Conservation (phyloP, 2,113 vertebrate genomes). For the Clarias macrocephalus region DNA sequence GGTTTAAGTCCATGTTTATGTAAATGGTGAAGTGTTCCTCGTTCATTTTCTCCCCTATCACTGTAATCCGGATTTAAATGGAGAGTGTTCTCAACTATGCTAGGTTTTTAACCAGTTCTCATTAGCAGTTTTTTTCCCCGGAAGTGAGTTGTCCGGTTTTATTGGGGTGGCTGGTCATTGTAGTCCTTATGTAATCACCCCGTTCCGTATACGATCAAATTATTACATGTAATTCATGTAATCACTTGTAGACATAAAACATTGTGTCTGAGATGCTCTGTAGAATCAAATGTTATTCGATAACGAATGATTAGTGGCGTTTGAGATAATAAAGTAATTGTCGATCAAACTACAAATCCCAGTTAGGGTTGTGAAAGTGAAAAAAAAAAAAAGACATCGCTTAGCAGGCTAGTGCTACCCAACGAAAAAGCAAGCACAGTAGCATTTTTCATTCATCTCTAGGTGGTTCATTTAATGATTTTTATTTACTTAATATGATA, state of each 20-base stretch:
- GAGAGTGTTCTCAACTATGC: neutral
- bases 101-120: conserved; percentile 42
- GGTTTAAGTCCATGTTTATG: neutral
- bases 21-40: neutral
- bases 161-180: conserved; percentile 58
- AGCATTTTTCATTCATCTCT: neutral
- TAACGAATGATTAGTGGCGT: too few relatives aligned
- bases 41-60: neutral
- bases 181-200: conserved; percentile 56
- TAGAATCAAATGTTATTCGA: conserved; percentile 54
- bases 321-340: rapidly evolving
- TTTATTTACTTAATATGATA: neutral
- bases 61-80: neutral
- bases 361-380: neutral
- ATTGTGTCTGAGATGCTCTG: neutral
- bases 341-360: conserved; percentile 33
- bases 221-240: conserved; percentile 60
- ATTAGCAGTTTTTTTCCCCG: conserved; percentile 56
- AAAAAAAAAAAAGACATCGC: neutral
- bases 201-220: rapidly evolving
- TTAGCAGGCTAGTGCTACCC: neutral
- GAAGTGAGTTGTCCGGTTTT: conserved; percentile 79
- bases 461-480: neutral
- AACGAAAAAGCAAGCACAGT: neutral
- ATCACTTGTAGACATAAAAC: neutral